Evolutionary conservation across 2,888 invertebrate species (phyloP).

Genomic region (Nomada fucata): DNA sequence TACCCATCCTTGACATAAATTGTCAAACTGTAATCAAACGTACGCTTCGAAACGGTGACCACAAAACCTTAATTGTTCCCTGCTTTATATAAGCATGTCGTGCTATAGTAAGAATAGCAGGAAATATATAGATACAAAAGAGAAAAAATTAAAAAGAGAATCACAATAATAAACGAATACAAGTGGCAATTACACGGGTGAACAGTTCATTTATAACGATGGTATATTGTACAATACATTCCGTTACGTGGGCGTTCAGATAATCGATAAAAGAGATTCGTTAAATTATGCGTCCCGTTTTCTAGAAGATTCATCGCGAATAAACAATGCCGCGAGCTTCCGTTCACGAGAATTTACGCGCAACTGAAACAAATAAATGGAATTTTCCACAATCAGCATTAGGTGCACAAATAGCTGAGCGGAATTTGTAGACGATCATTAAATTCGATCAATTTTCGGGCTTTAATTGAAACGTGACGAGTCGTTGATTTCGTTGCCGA

Average conservation of each 20-base stretch:
- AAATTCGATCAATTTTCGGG: conserved; percentile 20
- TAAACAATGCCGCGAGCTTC: conserved; percentile 28
- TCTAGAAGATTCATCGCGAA: conserved; percentile 10
- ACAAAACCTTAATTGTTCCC: conserved; percentile 30
- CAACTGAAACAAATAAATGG: conserved; percentile 29
- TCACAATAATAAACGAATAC: conserved; percentile 14
- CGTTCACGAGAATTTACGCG: conserved; percentile 22
- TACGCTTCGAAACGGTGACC: conserved; percentile 18
- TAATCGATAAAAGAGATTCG: conserved; percentile 30
- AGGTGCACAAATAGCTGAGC: not conserved
- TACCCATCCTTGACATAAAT: conserved; percentile 65
- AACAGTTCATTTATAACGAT: conserved; percentile 32
- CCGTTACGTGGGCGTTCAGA: conserved; percentile 12
- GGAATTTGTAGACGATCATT: conserved; percentile 11
- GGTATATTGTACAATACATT: not conserved
- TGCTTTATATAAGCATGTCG: not conserved
- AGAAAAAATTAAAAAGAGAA: not conserved
- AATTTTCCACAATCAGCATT: not conserved
- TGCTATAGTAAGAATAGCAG: not conserved
- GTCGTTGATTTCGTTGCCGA: not conserved
- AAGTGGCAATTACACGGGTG: conserved; percentile 30
- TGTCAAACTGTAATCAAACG: conserved; percentile 52
- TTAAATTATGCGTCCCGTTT: conserved; percentile 28
- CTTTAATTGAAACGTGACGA: not conserved
- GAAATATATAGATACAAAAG: not conserved